Base-by-base conservation (phyloP, 53 echinoderm and acorn worm genomes). In the Mesocentrotus franciscanus region DNA sequence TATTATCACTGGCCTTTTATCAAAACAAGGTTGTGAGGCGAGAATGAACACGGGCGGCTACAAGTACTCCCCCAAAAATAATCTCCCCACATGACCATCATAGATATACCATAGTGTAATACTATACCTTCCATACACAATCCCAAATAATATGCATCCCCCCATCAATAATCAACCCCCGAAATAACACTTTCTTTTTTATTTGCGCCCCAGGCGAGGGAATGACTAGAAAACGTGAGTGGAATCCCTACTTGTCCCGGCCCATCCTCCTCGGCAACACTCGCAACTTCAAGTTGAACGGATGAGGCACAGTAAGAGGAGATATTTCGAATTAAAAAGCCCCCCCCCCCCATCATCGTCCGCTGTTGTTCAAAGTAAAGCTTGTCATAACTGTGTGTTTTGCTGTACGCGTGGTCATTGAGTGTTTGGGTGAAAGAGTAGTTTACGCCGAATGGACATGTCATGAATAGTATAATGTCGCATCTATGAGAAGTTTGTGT, bases 171-270 rank as follows among this genome's bases (percentile, higher is more conserved):
- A 75, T 71, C 71, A 74, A 49, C 27, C 75, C 75, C 58, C 92
- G 92, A 92, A 92, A 92, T 92, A 92, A 92, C 92, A 92, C 92
- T 92, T 92, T 92, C 92, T 90, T 62, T 91, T 91, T 66, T 91
- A 64, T 91, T 92, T 72, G 35, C 20, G 62, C 91, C 91, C 75
- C 26, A 29, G 66, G 92, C 74, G 26, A 42, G 74, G 92, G 91
- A 91, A 92, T 70, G 56, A 92, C 75, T 71, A 42, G 92, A 14
- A 56, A 26, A 92, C 74, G 92, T 56, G 92, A 71, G 92, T 11
- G 92, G 92, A 92, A 92, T 92, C 92, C 74, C 75, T 42, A 72
- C 76, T 92, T 92, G 92, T 92, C 71, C 56, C 75, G 62, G 26
- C 34, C 92, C 92, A 72, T 72, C 92, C 71, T 71, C 71, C 75